These are phyloP conservation scores for Volucella inanis DNA, from an alignment of 2,888 invertebrate species.

Conservation along the genomic window DNA sequence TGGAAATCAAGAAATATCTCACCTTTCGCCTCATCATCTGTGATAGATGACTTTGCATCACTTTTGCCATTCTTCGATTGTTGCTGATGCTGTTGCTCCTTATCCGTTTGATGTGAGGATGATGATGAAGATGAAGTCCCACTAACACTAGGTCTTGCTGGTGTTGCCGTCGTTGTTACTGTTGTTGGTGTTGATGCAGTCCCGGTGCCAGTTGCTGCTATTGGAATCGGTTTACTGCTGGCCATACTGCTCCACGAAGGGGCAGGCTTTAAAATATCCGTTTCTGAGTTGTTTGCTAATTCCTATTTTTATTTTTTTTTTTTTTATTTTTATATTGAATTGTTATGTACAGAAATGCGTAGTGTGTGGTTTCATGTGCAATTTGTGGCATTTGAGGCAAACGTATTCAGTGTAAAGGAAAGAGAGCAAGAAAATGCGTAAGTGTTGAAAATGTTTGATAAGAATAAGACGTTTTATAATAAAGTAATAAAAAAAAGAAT, in stretches of 20 bases:
- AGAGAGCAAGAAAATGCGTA: slow-evolving; percentile 54
- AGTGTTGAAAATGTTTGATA: slow-evolving; percentile 46
- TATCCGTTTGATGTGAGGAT: slow-evolving; percentile 79
- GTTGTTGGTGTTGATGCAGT: slow-evolving; percentile 71
- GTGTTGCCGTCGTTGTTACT: slow-evolving; percentile 67
- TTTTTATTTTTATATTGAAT: slow-evolving; percentile 34
- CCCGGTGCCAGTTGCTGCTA: slow-evolving; percentile 74
- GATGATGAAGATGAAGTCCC: slow-evolving; percentile 80
- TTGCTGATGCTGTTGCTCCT: slow-evolving; percentile 69
- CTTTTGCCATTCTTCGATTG: slow-evolving; percentile 37
- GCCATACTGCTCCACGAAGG: slow-evolving; percentile 85
- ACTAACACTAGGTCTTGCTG: slow-evolving; percentile 80
- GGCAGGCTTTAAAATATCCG: slow-evolving; percentile 84
- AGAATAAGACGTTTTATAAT: slow-evolving; percentile 5
- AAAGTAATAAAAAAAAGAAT: slow-evolving; percentile 1
- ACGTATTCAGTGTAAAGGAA: slow-evolving; percentile 18
- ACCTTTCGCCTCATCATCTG: slow-evolving; percentile 86
- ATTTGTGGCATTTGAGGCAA: slow-evolving; percentile 44
- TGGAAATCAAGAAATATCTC: slow-evolving; percentile 77
- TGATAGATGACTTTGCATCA: slow-evolving; percentile 51
- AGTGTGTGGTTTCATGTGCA: slow-evolving; percentile 60
- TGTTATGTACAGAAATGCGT: slow-evolving; percentile 38
- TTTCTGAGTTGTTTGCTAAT: slow-evolving; percentile 81
- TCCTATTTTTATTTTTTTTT: slow-evolving; percentile 78
- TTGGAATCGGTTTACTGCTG: slow-evolving; percentile 79